Base-by-base conservation (phyloP, 2,888 invertebrate genomes). In the Biston betularia region DNA sequence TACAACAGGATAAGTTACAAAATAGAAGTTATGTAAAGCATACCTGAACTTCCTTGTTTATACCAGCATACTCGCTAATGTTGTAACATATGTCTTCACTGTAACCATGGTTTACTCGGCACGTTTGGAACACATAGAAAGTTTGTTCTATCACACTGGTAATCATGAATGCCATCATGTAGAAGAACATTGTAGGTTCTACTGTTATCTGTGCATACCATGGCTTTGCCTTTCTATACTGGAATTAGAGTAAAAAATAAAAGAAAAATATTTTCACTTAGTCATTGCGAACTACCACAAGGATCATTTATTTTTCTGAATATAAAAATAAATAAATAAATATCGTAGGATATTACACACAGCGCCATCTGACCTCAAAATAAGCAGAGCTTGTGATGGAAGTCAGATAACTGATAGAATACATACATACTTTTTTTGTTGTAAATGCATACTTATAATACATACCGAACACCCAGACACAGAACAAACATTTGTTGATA, bases 81-180 rank as follows among this genome's bases (percentile, higher is more conserved):
- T 95, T 95, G 59, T 94, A 86, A 81, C 97, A 97, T 44, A 97
- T 94, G 46, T 96, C 95, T 56, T 93, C 91, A 58, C 95, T 95
- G 69, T 95, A 95, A 0, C 95, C 95, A 68, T 97, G 96, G 83
- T 97, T 96, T 0, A 97, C 96, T 0, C 94, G 92, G 75, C 97
- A 98, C 0, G 97, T 96, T 89, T 96, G 96, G 79, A 97, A 94
- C 1, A 97, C 93, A 80, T 97, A 97, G 79, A 97, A 96, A 38
- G 96, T 95, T 82, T 97, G 97, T 79, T 97, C 97, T 42, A 97
- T 95, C 0, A 97, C 97, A 66, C 95, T 95, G 4, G 97, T 97
- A 58, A 95, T 94, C 97, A 97, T 97, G 79, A 95, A 97, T 0
- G 97, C 97, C 94, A 97, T 95, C 97, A 98, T 98, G 82, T 97